Evolutionary conservation across 2,797 vertebrate genomes (phyloP).

Genomic region (Characodon lateralis): DNA sequence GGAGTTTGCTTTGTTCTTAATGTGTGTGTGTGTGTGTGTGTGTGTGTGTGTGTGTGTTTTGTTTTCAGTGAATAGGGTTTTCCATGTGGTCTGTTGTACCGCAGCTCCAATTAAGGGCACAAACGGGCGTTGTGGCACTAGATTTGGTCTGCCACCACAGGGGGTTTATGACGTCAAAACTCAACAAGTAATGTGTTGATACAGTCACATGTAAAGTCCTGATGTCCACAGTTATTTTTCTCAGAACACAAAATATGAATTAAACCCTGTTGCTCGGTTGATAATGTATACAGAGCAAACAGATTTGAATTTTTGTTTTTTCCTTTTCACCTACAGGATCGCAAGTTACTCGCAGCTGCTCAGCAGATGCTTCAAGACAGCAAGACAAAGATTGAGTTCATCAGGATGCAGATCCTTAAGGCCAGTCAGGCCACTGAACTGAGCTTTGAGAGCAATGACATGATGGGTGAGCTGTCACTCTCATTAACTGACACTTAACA

Average conservation of each 20-base stretch:
- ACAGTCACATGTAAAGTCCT: not conserved
- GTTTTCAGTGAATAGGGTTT: slow-evolving; percentile 61
- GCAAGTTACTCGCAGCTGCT: slow-evolving; percentile 94
- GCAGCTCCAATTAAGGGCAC: slow-evolving; percentile 63
- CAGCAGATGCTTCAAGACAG: slow-evolving; percentile 99
- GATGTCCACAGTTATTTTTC: not conserved
- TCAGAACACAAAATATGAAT: slow-evolving; percentile 1
- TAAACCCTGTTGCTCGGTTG: not conserved
- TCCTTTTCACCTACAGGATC: slow-evolving; percentile 82
- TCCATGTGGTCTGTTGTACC: slow-evolving; percentile 60
- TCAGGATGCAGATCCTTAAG: slow-evolving; percentile 99
- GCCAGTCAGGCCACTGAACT: slow-evolving; percentile 94
- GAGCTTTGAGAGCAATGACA: slow-evolving; percentile 93
- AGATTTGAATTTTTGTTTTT: not conserved
- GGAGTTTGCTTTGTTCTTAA: slow-evolving; percentile 58
- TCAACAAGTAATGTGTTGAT: slow-evolving; percentile 17
- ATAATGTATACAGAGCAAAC: not conserved
- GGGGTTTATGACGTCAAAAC: slow-evolving; percentile 6
- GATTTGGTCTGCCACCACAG: slow-evolving; percentile 1
- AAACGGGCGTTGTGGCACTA: slow-evolving; percentile 11
- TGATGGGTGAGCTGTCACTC: slow-evolving; percentile 69
- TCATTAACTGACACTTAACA: not conserved
- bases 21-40: slow-evolving; percentile 19
- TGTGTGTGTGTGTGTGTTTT: slow-evolving; percentile 33
- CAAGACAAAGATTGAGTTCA: slow-evolving; percentile 99